phyloP scores from a whole-genome alignment of 2,113 vertebrate genomes.

The Aix galericulata region DNA sequence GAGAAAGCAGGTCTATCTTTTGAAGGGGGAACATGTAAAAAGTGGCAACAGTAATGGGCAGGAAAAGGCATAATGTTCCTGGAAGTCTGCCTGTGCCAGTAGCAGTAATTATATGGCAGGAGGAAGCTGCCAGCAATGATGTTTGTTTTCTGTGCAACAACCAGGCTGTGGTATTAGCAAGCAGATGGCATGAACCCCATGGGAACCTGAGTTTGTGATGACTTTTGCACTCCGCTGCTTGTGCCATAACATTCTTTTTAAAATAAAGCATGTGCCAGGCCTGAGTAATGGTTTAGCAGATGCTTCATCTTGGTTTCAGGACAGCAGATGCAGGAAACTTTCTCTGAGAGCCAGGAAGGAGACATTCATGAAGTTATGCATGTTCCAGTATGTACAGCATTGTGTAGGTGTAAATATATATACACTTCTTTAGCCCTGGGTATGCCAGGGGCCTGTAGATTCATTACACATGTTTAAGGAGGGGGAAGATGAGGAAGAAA shows the following conservation, averaged over 20 bases:
- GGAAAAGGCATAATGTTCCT: conserved; percentile 8
- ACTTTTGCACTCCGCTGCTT: conserved; percentile 32
- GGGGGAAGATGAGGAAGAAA: background rate
- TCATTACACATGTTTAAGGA: background rate
- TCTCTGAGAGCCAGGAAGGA: background rate
- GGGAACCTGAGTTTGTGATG: background rate
- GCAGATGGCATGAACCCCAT: conserved; percentile 40
- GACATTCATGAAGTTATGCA: background rate
- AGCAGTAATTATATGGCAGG: background rate
- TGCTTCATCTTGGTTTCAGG: conserved; percentile 15
- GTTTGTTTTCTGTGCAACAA: conserved; percentile 20
- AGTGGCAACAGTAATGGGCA: background rate
- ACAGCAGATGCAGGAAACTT: background rate
- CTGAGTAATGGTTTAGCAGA: conserved; percentile 36
- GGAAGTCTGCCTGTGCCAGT: background rate
- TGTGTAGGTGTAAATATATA: background rate
- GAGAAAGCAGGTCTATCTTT: background rate
- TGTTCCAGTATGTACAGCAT: background rate
- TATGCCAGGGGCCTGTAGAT: background rate
- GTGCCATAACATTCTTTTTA: conserved; percentile 24
- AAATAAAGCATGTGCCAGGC: background rate
- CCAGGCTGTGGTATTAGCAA: conserved; percentile 19
- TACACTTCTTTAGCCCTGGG: background rate
- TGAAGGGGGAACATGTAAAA: background rate
- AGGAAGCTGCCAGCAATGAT: background rate